Percentiles rank a stretch among this genome's conserved stretches.
These are phyloP conservation scores for Cephus nigrinus DNA, from an alignment of 2,888 invertebrate genomes.

Conservation along the genomic window DNA sequence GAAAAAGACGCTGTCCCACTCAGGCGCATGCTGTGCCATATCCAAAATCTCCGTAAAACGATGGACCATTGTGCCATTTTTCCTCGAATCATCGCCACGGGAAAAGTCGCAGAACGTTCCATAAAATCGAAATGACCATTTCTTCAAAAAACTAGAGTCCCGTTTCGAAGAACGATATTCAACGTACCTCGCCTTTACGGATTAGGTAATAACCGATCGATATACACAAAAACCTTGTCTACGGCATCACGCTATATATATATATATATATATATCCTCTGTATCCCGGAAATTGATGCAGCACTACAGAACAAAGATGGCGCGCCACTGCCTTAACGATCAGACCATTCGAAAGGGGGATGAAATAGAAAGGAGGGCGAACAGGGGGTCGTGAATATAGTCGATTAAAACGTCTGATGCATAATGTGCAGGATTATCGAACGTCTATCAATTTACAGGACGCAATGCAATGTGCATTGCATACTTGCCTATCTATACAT, in stretches of 20 bases:
- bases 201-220: background rate
- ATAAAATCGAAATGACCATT: background rate
- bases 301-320: background rate
- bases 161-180: background rate
- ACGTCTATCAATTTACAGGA: constrained; percentile 1
- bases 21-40: background rate
- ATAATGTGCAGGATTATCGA: constrained; percentile 2
- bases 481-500: background rate
- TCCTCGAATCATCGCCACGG: background rate
- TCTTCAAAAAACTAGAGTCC: background rate
- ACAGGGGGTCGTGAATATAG: background rate
- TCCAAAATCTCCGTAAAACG: background rate
- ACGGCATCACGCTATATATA: background rate
- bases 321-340: background rate
- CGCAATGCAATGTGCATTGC: background rate
- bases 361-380: background rate
- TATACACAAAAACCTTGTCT: background rate
- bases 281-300: background rate
- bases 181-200: background rate
- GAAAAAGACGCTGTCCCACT: background rate
- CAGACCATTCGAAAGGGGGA: background rate
- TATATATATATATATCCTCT: background rate
- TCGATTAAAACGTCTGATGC: constrained; percentile 4
- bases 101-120: background rate
- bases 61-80: background rate